A percentile compares a stretch with the other conserved stretches of the same genome.
Conservation (phyloP, 2,888 invertebrate species). For the Pristionchus fissidentatus region DNA sequence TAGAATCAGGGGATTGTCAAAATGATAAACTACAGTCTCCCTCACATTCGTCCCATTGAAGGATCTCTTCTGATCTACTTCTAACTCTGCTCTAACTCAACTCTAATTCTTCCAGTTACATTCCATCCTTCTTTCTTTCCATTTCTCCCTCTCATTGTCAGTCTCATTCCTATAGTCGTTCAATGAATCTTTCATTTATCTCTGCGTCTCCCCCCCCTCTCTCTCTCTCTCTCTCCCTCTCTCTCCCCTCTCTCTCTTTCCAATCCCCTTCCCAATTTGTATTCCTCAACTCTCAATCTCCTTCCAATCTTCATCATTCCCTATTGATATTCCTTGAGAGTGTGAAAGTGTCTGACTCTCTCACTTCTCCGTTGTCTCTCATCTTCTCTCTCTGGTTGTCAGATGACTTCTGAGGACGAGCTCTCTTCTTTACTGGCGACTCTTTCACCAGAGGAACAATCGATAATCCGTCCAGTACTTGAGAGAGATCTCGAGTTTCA, state of each 20-base stretch:
- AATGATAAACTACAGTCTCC: no score
- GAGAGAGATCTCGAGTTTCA: conserved; percentile 30
- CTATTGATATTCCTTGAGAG: no score
- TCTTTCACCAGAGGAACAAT: conserved; percentile 26
- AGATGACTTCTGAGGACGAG: neutral
- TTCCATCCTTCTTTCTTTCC: no score
- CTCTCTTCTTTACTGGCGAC: neutral
- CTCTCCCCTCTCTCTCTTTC: no score
- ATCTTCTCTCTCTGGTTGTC: neutral
- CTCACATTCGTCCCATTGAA: no score
- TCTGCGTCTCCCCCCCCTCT: neutral
- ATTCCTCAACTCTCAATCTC: neutral
- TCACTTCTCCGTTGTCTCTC: neutral
- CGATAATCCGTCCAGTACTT: conserved; percentile 20
- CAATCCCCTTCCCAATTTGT: neutral
- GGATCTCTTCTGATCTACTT: no score
- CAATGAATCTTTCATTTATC: neutral
- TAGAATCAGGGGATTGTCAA: no score
- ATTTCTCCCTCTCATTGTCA: neutral
- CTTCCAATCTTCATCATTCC: neutral
- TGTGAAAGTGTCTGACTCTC: no score
- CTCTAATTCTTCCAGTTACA: no score
- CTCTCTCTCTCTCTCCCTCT: neutral
- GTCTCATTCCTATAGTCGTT: neutral
- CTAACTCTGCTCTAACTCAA: no score